phyloP scores from a whole-genome alignment of 2,113 vertebrate species.

The Psephotus haematonotus region DNA sequence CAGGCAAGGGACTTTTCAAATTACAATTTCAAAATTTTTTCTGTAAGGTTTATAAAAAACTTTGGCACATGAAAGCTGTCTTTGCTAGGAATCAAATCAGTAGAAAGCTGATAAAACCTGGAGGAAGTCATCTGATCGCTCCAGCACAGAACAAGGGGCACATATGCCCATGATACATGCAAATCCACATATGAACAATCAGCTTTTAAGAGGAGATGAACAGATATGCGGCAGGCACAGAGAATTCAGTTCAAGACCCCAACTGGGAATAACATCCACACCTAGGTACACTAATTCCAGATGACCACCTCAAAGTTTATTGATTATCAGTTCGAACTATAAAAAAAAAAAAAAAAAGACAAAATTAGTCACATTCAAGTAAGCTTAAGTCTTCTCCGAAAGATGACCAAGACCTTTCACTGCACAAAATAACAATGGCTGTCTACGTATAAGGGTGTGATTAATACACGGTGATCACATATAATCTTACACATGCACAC shows the following conservation, averaged over 20 bases:
- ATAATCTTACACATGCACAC: background rate
- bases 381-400: background rate
- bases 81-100: background rate
- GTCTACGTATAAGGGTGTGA: background rate
- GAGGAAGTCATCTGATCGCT: background rate
- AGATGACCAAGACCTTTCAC: background rate
- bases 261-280: background rate
- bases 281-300: background rate
- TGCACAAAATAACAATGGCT: background rate
- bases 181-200: background rate
- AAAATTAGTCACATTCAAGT: background rate
- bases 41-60: accelerated
- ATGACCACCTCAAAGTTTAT: background rate
- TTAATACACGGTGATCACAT: background rate
- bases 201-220: background rate
- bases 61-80: accelerated
- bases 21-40: background rate
- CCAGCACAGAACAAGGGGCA: background rate
- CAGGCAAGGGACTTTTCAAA: background rate
- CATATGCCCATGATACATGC: background rate
- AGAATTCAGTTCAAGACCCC: background rate
- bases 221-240: background rate
- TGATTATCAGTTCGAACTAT: background rate
- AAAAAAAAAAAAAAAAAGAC: background rate
- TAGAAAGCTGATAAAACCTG: background rate